phyloP scores from a whole-genome alignment of 2,888 invertebrate genomes.

The Drosophila lacicola region DNA sequence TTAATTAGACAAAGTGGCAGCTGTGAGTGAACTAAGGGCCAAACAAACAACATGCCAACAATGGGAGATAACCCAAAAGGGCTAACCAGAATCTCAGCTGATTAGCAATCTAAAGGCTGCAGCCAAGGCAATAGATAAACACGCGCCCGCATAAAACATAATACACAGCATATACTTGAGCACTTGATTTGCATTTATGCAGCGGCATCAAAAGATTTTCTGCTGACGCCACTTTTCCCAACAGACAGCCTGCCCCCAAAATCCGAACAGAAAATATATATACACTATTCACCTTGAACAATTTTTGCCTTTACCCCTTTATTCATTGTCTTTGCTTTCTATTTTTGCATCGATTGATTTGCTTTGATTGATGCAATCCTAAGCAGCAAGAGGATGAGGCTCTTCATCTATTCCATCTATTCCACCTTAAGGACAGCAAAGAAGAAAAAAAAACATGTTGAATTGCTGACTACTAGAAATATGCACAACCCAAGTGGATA shows the following conservation, averaged over 20 bases:
- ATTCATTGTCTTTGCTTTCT: constrained; percentile 3
- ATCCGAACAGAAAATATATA: constrained; percentile 7
- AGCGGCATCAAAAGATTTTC: constrained; percentile 71
- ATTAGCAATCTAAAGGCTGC: constrained; percentile 53
- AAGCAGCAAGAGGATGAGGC: constrained; percentile 4
- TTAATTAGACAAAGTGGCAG: constrained; percentile 80
- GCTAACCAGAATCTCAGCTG: constrained; percentile 48
- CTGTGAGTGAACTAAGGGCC: constrained; percentile 57
- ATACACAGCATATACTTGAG: constrained; percentile 41
- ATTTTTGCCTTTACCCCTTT: constrained; percentile 8
- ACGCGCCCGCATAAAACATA: constrained; percentile 56
- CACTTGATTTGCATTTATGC: constrained; percentile 73
- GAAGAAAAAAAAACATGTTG: constrained; percentile 1
- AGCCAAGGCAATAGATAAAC: constrained; percentile 53
- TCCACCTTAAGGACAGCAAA: constrained; percentile 36
- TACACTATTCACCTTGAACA: constrained; percentile 51
- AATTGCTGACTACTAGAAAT: constrained; percentile 52
- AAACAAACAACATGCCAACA: constrained; percentile 63
- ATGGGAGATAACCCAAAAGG: constrained; percentile 17
- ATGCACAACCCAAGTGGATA: constrained; percentile 44
- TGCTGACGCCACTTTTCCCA: constrained; percentile 58
- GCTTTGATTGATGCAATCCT: constrained; percentile 52
- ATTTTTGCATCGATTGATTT: constrained; percentile 52
- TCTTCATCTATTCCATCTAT: constrained; percentile 29
- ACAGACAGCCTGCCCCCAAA: neutral